A percentile compares a stretch with the other conserved stretches of the same genome.
These are phyloP conservation scores for Chaitophorus viminalis DNA, from an alignment of 2,888 invertebrate genomes.

Conservation along the genomic window DNA sequence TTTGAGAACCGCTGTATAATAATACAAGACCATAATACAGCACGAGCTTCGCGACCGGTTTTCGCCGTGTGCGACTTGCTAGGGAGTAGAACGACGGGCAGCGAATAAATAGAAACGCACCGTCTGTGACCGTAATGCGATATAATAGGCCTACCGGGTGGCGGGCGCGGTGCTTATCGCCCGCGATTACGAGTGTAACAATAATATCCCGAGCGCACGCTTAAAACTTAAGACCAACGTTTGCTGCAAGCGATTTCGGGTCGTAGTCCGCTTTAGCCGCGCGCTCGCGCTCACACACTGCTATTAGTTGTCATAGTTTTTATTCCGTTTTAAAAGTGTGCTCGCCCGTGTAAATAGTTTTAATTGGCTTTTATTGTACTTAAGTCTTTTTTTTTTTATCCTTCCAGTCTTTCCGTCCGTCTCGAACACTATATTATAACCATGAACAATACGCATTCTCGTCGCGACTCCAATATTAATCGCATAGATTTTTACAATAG, in stretches of 20 bases:
- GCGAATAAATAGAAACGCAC: constrained; percentile 27
- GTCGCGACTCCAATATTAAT: too few species aligned
- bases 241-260: neutral
- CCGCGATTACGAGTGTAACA: constrained; percentile 16
- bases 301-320: neutral
- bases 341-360: neutral
- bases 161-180: constrained; percentile 18
- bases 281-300: neutral
- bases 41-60: constrained; percentile 35
- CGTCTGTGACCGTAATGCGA: constrained; percentile 51
- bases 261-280: neutral
- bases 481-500: too few species aligned
- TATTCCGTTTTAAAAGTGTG: neutral
- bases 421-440: too few species aligned
- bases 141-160: constrained; percentile 17
- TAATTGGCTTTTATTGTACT: too few species aligned
- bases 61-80: neutral
- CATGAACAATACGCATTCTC: too few species aligned
- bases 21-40: too few species aligned
- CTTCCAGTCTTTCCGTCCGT: too few species aligned
- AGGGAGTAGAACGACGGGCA: neutral
- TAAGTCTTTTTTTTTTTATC: too few species aligned
- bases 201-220: constrained; percentile 11
- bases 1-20: too few species aligned
- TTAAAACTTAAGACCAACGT: neutral